Evolutionary conservation across 2,113 vertebrate species (phyloP).

Genomic region (Benitochromis conjunctus): DNA sequence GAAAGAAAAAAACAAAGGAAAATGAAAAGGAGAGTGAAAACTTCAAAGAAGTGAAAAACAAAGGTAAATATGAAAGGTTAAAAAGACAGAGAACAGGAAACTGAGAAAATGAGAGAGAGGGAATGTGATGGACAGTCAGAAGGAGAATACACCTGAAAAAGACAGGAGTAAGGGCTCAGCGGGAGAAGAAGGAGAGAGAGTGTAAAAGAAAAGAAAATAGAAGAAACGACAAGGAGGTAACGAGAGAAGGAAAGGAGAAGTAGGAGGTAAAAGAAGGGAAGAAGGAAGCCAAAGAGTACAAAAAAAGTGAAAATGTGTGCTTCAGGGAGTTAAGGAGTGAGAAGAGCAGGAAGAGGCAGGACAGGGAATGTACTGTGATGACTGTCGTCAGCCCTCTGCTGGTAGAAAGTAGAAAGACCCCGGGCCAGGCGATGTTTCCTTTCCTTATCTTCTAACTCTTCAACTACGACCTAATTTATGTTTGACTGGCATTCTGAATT

Average conservation of each 20-base stretch:
- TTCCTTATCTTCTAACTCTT: not conserved
- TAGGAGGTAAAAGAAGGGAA: not conserved
- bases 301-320: too few relatives aligned
- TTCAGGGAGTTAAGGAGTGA: not conserved
- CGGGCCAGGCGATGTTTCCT: not conserved
- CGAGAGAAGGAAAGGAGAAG: not conserved
- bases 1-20: not conserved
- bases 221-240: not conserved
- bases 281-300: too few relatives aligned
- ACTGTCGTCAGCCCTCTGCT: slow-evolving; percentile 10
- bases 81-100: not conserved
- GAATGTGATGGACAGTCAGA: not conserved
- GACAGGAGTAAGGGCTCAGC: not conserved
- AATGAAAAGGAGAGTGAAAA: not conserved
- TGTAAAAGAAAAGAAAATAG: not conserved
- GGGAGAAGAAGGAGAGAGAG: not conserved
- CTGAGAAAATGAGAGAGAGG: not conserved
- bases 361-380: not conserved
- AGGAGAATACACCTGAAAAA: not conserved
- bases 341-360: not conserved
- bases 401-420: not conserved
- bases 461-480: not conserved
- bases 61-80: not conserved
- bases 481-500: not conserved
- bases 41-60: not conserved